phyloP scores from a whole-genome alignment of 1,140 invertebrate species.

The Eciton burchellii region DNA sequence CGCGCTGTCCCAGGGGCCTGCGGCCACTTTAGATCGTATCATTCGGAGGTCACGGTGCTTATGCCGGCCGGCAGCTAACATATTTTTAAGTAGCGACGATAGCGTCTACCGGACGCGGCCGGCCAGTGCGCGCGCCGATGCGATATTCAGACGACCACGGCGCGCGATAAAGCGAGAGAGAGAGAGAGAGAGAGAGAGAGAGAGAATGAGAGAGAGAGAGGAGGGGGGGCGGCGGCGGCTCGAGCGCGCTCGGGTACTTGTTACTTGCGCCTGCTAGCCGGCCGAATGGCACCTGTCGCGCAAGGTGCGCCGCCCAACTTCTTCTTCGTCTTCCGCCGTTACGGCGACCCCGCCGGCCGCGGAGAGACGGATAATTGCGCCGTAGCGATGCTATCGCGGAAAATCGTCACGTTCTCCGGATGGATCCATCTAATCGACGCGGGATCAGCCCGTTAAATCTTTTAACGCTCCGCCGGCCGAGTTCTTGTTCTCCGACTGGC shows the following conservation, averaged over 20 bases:
- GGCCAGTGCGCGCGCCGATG: conserved; percentile 49
- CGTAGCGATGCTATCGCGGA: conserved; percentile 5
- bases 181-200: conserved; percentile 33
- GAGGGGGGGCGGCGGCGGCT: too few relatives aligned
- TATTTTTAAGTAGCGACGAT: conserved; percentile 84
- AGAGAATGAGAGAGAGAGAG: conserved; percentile 30
- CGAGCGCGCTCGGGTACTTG: conserved; percentile 53
- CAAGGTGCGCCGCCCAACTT: conserved; percentile 69
- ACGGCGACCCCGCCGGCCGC: conserved; percentile 19
- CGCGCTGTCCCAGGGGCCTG: conserved; percentile 67
- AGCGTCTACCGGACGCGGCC: conserved; percentile 70
- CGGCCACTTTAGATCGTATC: conserved; percentile 83
- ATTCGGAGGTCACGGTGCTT: conserved; percentile 85
- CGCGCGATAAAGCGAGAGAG: conserved; percentile 23
- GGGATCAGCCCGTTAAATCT: not conserved
- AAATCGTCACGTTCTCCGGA: conserved; percentile 13
- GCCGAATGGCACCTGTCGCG: conserved; percentile 70
- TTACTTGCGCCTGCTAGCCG: conserved; percentile 40
- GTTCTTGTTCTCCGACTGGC: too few relatives aligned
- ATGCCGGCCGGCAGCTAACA: conserved; percentile 82
- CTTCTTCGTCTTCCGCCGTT: conserved; percentile 52
- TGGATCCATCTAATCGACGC: not conserved
- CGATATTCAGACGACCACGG: conserved; percentile 22
- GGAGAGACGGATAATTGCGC: conserved; percentile 34
- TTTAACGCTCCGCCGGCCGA: too few relatives aligned